These are phyloP conservation scores for Planiliza haematocheilus DNA, from an alignment of 2,113 vertebrate genomes.

Conservation along the genomic window DNA sequence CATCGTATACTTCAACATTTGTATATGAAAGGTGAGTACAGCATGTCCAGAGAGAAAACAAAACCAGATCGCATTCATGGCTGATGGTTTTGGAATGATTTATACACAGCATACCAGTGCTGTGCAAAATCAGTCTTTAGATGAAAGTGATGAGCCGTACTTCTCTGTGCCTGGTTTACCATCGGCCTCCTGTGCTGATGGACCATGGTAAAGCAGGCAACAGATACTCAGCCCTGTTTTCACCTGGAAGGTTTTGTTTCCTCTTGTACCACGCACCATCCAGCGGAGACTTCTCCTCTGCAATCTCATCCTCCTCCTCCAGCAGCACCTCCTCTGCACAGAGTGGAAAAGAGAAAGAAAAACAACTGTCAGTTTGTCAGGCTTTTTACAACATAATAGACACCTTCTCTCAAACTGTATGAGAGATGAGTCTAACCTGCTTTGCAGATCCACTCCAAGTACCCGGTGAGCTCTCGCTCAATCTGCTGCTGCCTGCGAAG, in stretches of 20 bases:
- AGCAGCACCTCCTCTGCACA: slow-evolving; percentile 96
- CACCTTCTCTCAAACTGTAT: neutral
- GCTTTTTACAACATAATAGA: slow-evolving; percentile 31
- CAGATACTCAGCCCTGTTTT: slow-evolving; percentile 45
- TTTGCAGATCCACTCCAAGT: slow-evolving; percentile 87
- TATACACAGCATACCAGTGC: neutral
- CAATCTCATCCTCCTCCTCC: slow-evolving; percentile 96
- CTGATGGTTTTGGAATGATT: slow-evolving; percentile 14
- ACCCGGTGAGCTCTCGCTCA: slow-evolving; percentile 84
- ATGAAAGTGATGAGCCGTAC: slow-evolving; percentile 11
- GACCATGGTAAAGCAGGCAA: slow-evolving; percentile 37
- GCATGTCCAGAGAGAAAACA: neutral
- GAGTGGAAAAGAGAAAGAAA: slow-evolving; percentile 21
- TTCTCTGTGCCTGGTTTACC: slow-evolving; percentile 50
- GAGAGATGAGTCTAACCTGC: slow-evolving; percentile 73
- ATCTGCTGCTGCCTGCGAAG: slow-evolving; percentile 93
- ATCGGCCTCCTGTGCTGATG: slow-evolving; percentile 11
- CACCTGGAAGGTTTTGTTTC: slow-evolving; percentile 84
- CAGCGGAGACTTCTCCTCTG: slow-evolving; percentile 95
- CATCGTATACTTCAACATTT: neutral
- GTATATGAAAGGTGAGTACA: neutral
- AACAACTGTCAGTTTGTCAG: slow-evolving; percentile 9
- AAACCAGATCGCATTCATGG: slow-evolving; percentile 17
- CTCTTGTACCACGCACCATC: slow-evolving; percentile 90
- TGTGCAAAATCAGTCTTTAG: slow-evolving; percentile 4